Evolutionary conservation across 2,113 vertebrate genomes (phyloP), one percentile per base, ranked within the genome.

Genomic region (Anolis carolinensis): DNA sequence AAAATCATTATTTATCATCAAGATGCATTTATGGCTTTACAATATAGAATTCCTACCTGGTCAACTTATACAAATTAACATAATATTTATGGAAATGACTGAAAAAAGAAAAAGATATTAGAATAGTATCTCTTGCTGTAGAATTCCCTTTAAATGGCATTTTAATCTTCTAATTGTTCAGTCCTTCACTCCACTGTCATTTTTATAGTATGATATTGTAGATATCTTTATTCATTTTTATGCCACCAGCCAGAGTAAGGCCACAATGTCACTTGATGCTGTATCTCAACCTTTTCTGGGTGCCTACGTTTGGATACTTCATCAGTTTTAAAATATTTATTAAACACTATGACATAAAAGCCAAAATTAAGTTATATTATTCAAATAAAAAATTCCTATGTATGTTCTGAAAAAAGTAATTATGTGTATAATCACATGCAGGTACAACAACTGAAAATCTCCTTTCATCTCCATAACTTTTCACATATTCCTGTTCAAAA

Each of bases 131-230:
- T 50, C 36, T 55, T 92, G n/a, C 71, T 67, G 32, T 89, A 91
- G 87, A 34, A 88, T 84, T 91, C 65, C 9, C 39, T 44, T 44
- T 44, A 44, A 44, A 44, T 44, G 39, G 39, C 39, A 34, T 85
- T 91, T 87, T 59, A 90, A 89, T 88, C 85, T 94, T 91, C 86
- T 84, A 93, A 89, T 87, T 86, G 71, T 88, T 89, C 87, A 34
- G 85, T 91, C 90, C 59, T 91, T 90, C 88, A 79, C 52, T 71
- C 89, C 70, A 79, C 74, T 80, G 39, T 72, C 85, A 85, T 89
- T 93, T 93, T 90, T 90, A 14, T 55, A 55, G 14, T 55, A 3
- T 13, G 8, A 78, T 21, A 21, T 52, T 27, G 18, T 62, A 44
- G 55, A 18, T 63, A 55, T 30, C 62, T 77, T 76, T n/a, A 67